Evolutionary conservation across 1,140 invertebrate genomes (phyloP), one percentile per base, ranked within the genome.

Genomic region (Cherax quadricarinatus): DNA sequence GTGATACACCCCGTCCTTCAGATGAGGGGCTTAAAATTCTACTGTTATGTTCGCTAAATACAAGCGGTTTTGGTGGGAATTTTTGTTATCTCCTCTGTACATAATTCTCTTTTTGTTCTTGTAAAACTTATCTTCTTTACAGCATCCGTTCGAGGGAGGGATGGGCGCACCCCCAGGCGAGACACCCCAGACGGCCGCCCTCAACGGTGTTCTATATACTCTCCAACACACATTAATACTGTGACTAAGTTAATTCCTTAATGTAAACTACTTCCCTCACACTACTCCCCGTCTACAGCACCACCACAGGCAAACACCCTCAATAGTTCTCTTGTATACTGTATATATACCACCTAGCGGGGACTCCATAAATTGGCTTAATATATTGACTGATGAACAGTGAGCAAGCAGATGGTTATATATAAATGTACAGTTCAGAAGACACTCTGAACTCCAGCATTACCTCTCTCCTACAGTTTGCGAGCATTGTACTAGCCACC

Each of bases 41-140:
- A 41, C 30, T 41, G 30, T 41, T 41, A 41, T 41, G 30, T 41
- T 41, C 30, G 30, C 30, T 16, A 41, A 80, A 53, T 88, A 88
- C 86, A 88, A 88, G 86, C 78, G 86, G 75, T 12, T 88, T 80
- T 49, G 70, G 24, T 88, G 86, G 86, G 86, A 88, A 21, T 80
- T 79, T 66, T 14, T 66, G 5, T 66, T 66, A 18, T 66, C 18
- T 18, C 62, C 62, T 66, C 62, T 66, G 21, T 57, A 57, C 53
- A 57, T 57, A 57, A 57, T 6, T 66, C 62, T 66, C 18, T n/a
- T 30, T 41, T 80, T 80, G n/a, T 62, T 87, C 70, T 88, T 88
- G 85, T 79, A 60, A 88, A 62, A 49, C 21, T 79, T 24, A 60
- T 79, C 53, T 88, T 62, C 49, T 60, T 88, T 88, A 30, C 86